Percentiles rank a stretch among this genome's conserved stretches.
These are phyloP conservation scores for Chionomys nivalis DNA, from an alignment of 2,113 vertebrate species.

Conservation along the genomic window DNA sequence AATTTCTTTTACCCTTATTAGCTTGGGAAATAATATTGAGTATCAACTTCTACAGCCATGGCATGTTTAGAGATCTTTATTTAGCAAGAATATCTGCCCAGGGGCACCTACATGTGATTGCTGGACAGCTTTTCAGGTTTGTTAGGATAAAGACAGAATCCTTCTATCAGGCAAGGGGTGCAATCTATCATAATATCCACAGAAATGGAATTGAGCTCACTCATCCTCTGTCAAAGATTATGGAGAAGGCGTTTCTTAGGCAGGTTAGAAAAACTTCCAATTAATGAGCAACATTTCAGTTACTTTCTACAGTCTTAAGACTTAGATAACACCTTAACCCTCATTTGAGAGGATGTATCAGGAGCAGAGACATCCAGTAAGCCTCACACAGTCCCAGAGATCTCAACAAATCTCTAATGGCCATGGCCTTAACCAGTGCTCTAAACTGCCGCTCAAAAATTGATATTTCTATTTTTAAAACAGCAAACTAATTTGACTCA, in stretches of 20 bases:
- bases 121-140: not conserved
- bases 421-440: not conserved
- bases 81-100: not conserved
- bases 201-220: not conserved
- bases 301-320: not conserved
- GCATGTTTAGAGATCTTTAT: not conserved
- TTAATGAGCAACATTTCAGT: not conserved
- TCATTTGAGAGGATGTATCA: not conserved
- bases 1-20: not conserved
- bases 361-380: not conserved
- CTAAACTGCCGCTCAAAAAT: not conserved
- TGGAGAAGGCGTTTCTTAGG: not conserved
- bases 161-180: not conserved
- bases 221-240: not conserved
- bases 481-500: not conserved
- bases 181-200: not conserved
- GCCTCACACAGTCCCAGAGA: not conserved
- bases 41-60: not conserved
- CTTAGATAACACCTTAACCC: not conserved
- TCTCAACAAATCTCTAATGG: not conserved
- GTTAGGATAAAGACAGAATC: not conserved
- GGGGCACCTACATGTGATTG: not conserved
- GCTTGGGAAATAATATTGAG: not conserved
- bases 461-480: conserved; percentile 45
- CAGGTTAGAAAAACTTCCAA: not conserved